Evolutionary conservation across 1,140 invertebrate species (phyloP), one percentile per base, ranked within the genome.

Genomic region (Eufriesea mexicana): DNA sequence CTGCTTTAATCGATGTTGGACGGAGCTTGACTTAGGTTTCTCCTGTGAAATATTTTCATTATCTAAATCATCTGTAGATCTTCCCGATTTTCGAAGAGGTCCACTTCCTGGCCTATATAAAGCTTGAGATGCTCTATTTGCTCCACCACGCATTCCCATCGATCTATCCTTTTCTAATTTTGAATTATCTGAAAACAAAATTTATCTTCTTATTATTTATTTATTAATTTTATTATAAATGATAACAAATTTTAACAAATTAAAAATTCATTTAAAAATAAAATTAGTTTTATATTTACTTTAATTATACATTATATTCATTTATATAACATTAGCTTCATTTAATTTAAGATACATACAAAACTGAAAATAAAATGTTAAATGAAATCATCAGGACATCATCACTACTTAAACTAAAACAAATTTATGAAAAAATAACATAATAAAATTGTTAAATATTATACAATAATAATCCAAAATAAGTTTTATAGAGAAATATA

Each of bases 91-190:
- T 84, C 94, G 93, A 55, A 96, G 91, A 59, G 95, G 95, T 77
- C 96, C 96, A 93, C 95, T 96, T 70, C 96, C 96, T 76, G 96
- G 96, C 83, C 94, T 94, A 80, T 96, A 96, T 54, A 96, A 93
- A 91, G 94, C 92, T 90, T 95, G 94, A 66, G 95, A 93, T 83
- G 95, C 95, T 87, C 91, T 89, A 83, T 91, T 90, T 49, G 88
- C 90, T 75, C 91, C 91, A 54, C 92, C 91, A 55, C 91, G 85
- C 90, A 94, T 92, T 83, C 89, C 91, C 85, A 86, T 84, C 79
- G 84, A 89, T 89, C 78, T 91, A n/a, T 91, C 89, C 67, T 87
- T 86, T 35, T 92, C 89, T 28, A 84, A 88, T 87, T 90, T 92
- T 20, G 61, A 89, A 75, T 55, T 82, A 35, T 88, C 75, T 77